These are phyloP conservation scores for Xerus inauris DNA, from an alignment of 2,113 vertebrate species.

Conservation along the genomic window DNA sequence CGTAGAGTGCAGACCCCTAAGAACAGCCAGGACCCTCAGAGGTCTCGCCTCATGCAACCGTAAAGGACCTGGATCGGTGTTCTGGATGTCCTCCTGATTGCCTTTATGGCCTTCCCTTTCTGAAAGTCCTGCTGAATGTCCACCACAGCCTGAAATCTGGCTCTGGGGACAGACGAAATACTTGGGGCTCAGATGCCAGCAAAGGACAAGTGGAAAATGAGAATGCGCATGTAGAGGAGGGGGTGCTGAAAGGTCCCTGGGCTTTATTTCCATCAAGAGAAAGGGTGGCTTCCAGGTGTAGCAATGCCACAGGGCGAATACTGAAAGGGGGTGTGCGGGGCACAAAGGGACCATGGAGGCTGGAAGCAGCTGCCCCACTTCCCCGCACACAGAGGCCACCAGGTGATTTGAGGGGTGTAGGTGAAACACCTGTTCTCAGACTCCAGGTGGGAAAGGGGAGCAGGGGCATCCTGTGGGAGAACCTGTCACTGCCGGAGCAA, in stretches of 20 bases:
- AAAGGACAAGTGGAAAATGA: neutral
- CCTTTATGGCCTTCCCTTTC: neutral
- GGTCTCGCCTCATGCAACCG: neutral
- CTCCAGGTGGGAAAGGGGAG: neutral
- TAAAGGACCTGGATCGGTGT: no score
- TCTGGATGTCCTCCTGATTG: neutral
- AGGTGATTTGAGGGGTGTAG: neutral
- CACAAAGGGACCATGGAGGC: neutral
- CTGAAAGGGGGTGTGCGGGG: accelerated
- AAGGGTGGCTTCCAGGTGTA: accelerated
- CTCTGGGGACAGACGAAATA: neutral
- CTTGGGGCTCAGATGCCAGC: neutral
- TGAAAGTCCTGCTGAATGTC: neutral
- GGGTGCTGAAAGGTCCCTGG: accelerated
- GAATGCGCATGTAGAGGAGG: neutral
- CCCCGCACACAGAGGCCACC: neutral
- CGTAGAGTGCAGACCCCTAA: no score
- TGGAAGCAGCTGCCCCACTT: accelerated
- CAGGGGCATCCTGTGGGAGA: accelerated
- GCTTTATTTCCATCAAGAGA: neutral
- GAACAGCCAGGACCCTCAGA: neutral
- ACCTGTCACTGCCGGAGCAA: neutral
- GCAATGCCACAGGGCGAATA: accelerated
- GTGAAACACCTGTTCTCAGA: neutral
- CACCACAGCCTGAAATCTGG: neutral